Evolutionary conservation across 2,888 invertebrate genomes (phyloP).

Genomic region (Metacarcinus magister): DNA sequence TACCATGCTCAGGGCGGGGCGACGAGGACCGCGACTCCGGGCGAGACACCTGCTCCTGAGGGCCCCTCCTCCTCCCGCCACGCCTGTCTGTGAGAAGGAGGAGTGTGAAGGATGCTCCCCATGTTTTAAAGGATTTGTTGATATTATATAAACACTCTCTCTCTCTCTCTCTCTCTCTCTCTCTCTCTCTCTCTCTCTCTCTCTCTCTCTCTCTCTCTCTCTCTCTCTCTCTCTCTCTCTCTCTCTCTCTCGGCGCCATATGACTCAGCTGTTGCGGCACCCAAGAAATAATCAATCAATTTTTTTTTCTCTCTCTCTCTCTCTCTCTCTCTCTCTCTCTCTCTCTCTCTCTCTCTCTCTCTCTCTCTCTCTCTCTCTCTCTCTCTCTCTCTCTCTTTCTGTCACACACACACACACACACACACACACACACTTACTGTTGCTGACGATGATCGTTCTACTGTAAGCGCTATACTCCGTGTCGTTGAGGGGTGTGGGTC

Average conservation of each 20-base stretch:
- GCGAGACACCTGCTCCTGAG: conserved; percentile 45
- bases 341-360: conserved; percentile 60
- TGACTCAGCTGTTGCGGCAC: not conserved
- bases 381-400: conserved; percentile 16
- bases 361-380: conserved; percentile 61
- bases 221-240: not conserved
- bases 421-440: not conserved
- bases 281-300: not conserved
- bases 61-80: not conserved
- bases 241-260: not conserved
- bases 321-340: conserved; percentile 58
- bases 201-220: not conserved
- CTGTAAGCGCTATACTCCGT: conserved; percentile 56
- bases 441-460: conserved; percentile 47
- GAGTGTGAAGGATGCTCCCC: not conserved
- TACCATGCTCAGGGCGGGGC: not conserved
- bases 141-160: not conserved
- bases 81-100: not conserved
- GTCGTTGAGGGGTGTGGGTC: not conserved
- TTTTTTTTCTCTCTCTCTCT: not conserved
- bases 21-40: not conserved
- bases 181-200: not conserved
- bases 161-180: not conserved
- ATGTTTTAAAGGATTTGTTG: not conserved
- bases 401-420: not conserved